phyloP scores from a whole-genome alignment of 2,113 vertebrate species.

The Megalops atlanticus region DNA sequence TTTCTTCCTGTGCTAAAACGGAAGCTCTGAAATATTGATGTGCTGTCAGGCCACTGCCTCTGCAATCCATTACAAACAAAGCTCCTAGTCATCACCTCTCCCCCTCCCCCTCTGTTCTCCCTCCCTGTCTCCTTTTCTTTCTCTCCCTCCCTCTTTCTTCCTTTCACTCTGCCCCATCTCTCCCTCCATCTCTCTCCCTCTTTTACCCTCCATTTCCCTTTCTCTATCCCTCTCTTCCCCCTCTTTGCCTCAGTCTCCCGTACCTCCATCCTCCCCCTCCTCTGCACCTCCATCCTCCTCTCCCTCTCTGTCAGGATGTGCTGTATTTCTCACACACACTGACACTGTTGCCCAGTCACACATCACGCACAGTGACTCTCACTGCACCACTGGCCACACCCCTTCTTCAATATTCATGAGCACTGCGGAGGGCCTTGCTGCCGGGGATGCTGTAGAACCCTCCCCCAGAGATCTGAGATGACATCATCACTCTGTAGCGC shows the following conservation, averaged over 20 bases:
- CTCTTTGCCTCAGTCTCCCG: slow-evolving; percentile 27
- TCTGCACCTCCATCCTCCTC: slow-evolving; percentile 17
- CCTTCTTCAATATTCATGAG: slow-evolving; percentile 70
- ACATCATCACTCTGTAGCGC: slow-evolving; percentile 47
- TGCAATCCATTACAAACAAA: slow-evolving; percentile 62
- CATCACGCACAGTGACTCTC: neutral
- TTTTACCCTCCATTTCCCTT: neutral
- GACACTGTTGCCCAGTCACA: no score
- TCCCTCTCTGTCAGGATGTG: no score
- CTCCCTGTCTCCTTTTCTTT: neutral
- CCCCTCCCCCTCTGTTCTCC: slow-evolving; percentile 18
- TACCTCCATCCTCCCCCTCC: slow-evolving; percentile 15
- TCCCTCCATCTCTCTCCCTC: neutral
- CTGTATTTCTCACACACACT: no score
- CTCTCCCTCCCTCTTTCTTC: neutral
- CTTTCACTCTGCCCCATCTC: neutral
- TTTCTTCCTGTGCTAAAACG: slow-evolving; percentile 59
- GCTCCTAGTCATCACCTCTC: slow-evolving; percentile 27
- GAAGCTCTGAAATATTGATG: slow-evolving; percentile 73
- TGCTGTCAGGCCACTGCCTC: slow-evolving; percentile 58
- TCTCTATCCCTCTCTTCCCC: neutral
- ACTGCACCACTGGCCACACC: slow-evolving; percentile 31
- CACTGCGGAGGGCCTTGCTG: slow-evolving; percentile 62
- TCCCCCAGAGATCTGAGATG: slow-evolving; percentile 49
- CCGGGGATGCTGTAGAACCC: slow-evolving; percentile 62